phyloP scores from a whole-genome alignment of 2,797 vertebrate genomes.

The Melanotaenia pygmaea region DNA sequence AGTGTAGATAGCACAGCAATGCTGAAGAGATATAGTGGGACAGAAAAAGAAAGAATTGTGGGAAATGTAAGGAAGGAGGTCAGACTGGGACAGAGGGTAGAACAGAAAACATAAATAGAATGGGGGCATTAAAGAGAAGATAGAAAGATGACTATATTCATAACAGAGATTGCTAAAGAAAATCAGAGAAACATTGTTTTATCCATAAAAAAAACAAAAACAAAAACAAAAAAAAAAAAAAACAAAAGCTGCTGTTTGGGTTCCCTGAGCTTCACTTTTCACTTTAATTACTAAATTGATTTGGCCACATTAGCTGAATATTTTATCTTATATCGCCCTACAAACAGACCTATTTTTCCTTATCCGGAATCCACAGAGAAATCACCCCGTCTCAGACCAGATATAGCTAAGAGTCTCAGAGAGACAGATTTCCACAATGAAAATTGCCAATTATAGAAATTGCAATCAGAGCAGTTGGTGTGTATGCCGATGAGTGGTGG shows the following conservation, averaged over 20 bases:
- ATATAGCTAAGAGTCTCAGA: slow-evolving; percentile 56
- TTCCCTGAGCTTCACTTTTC: slow-evolving; percentile 37
- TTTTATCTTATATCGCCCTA: slow-evolving; percentile 41
- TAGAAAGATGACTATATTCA: slow-evolving; percentile 33
- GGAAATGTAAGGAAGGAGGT: slow-evolving; percentile 19
- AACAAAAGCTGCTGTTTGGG: slow-evolving; percentile 33
- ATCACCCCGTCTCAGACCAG: slow-evolving; percentile 57
- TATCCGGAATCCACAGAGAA: slow-evolving; percentile 57
- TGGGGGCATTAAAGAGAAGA: slow-evolving; percentile 1
- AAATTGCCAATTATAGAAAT: slow-evolving; percentile 83
- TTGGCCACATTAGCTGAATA: slow-evolving; percentile 33
- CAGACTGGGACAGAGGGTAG: slow-evolving; percentile 32
- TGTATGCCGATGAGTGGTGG: slow-evolving; percentile 78
- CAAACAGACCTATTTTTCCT: slow-evolving; percentile 48
- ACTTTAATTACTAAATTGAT: slow-evolving; percentile 44
- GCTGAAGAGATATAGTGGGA: slow-evolving; percentile 51
- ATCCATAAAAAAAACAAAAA: slow-evolving; percentile 48
- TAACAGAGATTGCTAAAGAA: slow-evolving; percentile 55
- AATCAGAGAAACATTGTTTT: slow-evolving; percentile 63
- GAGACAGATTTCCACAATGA: slow-evolving; percentile 73
- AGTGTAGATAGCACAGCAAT: slow-evolving; percentile 59
- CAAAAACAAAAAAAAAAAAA: slow-evolving; percentile 28
- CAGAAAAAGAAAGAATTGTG: slow-evolving; percentile 49
- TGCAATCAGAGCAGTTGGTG: slow-evolving; percentile 76
- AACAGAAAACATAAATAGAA: slow-evolving; percentile 18